Evolutionary conservation across 2,888 invertebrate genomes (phyloP), one percentile per base, ranked within the genome.

Genomic region (Sipha maydis): DNA sequence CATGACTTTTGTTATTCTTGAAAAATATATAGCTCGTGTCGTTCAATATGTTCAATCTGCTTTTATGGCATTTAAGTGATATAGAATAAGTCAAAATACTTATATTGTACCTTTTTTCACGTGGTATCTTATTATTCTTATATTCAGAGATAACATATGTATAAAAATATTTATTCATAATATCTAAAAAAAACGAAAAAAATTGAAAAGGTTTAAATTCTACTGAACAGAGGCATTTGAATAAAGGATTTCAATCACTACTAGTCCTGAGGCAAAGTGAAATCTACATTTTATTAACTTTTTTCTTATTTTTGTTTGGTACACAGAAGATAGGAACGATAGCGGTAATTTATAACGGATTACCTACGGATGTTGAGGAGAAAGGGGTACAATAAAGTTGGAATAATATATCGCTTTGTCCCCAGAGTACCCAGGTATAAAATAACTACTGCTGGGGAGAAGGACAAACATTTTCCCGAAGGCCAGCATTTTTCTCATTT

Each of bases 241-340:
- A 86, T 80, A 86, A 73, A 73, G 71, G 38, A 86, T 86, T 86
- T 80, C 79, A 80, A 80, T 86, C 78, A 61, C 54, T 73, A 78
- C 85, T 48, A n/a, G 79, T 67, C 56, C 67, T n/a, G 82, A 75
- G 80, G 82, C 88, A 82, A 75, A 88, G 88, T 82, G 75, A 88
- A 88, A 88, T 88, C 88, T 88, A 82, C 88, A 82, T 88, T 88
- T 82, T 88, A 88, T 88, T 88, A 82, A 88, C 80, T 88, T 82
- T 80, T 86, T 80, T 86, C 38, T 86, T 86, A 71, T 85, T 85
- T 85, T 69, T 78, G n/a, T 76, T 67, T 80, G 54, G 73, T 79
- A 79, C 19, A 48, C 48, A 19, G 61, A 28, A 75, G 80, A 82
- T 88, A 88, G 38, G 56, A 34, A 61, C 61, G 88, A 82, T 88